A percentile compares a stretch with the other conserved stretches of the same genome.
These are phyloP conservation scores for Gobio occitaniae DNA, from an alignment of 2,797 vertebrate species.

Conservation along the genomic window DNA sequence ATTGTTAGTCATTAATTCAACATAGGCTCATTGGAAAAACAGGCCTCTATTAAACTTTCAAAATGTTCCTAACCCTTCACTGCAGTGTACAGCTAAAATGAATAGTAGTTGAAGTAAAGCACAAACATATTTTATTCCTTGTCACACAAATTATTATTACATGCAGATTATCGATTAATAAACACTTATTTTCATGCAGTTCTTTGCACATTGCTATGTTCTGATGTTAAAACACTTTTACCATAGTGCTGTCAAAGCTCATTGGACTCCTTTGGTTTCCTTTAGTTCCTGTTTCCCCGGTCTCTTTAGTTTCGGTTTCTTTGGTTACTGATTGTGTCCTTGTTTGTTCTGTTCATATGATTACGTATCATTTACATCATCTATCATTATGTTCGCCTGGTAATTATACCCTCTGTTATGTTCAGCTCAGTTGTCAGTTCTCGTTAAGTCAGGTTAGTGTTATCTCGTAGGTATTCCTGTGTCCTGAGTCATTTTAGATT, in stretches of 20 bases:
- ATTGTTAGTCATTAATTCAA: background rate
- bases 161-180: background rate
- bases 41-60: background rate
- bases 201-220: background rate
- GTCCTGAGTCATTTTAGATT: too few species aligned
- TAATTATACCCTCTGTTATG: too few species aligned
- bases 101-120: background rate
- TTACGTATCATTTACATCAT: too few species aligned
- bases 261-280: background rate
- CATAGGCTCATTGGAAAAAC: background rate
- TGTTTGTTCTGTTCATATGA: too few species aligned
- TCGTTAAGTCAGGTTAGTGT: too few species aligned
- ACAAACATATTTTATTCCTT: background rate
- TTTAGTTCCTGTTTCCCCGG: background rate
- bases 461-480: too few species aligned
- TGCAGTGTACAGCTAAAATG: background rate
- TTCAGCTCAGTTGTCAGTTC: too few species aligned
- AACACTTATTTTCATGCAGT: background rate
- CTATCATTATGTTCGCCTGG: too few species aligned
- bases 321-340: too few species aligned
- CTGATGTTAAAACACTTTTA: background rate
- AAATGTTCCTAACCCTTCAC: background rate
- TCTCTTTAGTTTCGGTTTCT: background rate
- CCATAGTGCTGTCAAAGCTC: background rate
- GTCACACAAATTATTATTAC: background rate